These are phyloP conservation scores for Platycercus adscitus DNA, from an alignment of 2,113 vertebrate species.

Conservation along the genomic window DNA sequence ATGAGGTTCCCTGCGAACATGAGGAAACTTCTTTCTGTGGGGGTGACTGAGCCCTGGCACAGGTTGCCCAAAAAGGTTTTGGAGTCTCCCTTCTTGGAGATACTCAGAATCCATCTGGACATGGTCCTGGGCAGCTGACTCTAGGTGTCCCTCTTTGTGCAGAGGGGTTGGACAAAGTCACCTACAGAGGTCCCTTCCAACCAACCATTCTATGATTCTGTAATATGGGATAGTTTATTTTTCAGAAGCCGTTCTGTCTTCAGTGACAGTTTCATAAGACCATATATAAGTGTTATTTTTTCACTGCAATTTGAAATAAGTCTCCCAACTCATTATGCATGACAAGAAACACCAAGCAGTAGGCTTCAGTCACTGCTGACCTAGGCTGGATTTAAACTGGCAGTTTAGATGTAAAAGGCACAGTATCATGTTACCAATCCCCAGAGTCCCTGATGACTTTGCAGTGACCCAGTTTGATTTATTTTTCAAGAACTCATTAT, in stretches of 20 bases:
- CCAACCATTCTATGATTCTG: not conserved
- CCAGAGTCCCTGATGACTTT: not conserved
- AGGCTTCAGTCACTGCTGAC: not conserved
- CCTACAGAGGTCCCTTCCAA: not conserved
- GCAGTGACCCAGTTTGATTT: not conserved
- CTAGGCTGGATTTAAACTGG: not conserved
- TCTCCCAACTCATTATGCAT: not conserved
- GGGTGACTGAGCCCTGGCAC: not conserved
- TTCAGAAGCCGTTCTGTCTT: not conserved
- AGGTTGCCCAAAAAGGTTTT: not conserved
- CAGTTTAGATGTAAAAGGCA: not conserved
- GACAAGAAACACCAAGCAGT: not conserved
- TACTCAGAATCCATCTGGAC: not conserved
- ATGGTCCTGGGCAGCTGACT: not conserved
- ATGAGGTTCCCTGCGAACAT: not conserved
- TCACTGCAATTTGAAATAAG: not conserved
- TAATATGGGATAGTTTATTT: not conserved
- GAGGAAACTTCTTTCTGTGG: not conserved
- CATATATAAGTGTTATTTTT: not conserved
- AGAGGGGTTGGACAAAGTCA: not conserved
- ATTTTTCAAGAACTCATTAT: slow-evolving; percentile 26
- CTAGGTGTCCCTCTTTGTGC: not conserved
- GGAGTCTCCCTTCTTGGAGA: not conserved
- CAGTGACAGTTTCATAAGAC: not conserved
- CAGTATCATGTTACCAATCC: not conserved